A percentile compares a stretch with the other conserved stretches of the same genome.
phyloP scores from a whole-genome alignment of 1,140 invertebrate species.

The Charaxes varanes region DNA sequence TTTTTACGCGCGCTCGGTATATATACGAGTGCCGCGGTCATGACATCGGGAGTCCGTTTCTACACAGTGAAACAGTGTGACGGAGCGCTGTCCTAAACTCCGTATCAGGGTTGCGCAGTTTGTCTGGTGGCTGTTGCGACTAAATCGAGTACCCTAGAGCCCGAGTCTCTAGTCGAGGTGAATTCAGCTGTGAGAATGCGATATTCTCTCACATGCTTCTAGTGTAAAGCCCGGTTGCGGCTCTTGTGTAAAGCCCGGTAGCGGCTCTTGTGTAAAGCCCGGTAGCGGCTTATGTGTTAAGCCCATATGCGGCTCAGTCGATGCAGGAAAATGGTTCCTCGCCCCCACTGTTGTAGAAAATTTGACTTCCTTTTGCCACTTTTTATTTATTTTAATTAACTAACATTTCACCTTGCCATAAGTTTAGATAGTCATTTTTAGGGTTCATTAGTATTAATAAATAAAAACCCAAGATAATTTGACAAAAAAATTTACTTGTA shows the following conservation, averaged over 20 bases:
- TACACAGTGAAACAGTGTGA: constrained; percentile 27
- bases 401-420: too few relatives aligned
- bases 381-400: not conserved
- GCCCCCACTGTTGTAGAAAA: constrained; percentile 28
- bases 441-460: too few relatives aligned
- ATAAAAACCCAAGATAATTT: too few relatives aligned
- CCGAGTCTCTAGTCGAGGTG: not conserved
- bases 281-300: not conserved
- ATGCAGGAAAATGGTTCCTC: constrained; percentile 14
- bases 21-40: constrained; percentile 10
- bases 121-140: not conserved
- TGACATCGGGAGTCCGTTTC: constrained; percentile 30
- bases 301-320: not conserved
- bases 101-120: constrained; percentile 4
- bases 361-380: constrained; percentile 26
- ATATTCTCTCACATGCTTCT: too few relatives aligned
- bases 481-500: too few relatives aligned
- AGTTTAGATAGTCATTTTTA: too few relatives aligned
- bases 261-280: not conserved
- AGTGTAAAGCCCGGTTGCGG: too few relatives aligned
- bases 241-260: too few relatives aligned
- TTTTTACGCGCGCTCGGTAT: constrained; percentile 23
- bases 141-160: too few relatives aligned
- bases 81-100: constrained; percentile 21
- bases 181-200: too few relatives aligned